These are phyloP conservation scores for Varanus salvator DNA, from an alignment of 2,113 vertebrate species.

Conservation along the genomic window DNA sequence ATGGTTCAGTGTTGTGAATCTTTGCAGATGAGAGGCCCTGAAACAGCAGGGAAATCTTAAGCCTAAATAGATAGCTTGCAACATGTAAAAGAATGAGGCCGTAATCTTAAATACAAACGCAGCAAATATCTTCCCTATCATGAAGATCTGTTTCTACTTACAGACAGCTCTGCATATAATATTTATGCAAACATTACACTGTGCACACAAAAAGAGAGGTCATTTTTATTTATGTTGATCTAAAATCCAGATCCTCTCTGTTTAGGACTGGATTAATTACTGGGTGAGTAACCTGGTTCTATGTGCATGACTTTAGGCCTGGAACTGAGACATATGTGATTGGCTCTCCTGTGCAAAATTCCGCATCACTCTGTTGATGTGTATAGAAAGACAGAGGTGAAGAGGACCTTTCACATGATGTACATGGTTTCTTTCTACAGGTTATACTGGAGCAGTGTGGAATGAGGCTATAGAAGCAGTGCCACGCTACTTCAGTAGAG, in stretches of 20 bases:
- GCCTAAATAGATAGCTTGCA: slow-evolving; percentile 40
- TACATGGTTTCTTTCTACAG: background rate
- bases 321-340: background rate
- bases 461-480: background rate
- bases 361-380: background rate
- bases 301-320: background rate
- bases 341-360: background rate
- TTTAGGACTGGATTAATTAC: slow-evolving; percentile 6
- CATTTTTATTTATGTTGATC: background rate
- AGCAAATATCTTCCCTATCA: slow-evolving; percentile 63
- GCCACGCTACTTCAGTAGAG: background rate
- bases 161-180: background rate
- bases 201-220: slow-evolving; percentile 16
- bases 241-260: background rate
- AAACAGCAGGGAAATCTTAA: slow-evolving; percentile 45
- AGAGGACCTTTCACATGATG: background rate
- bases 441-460: background rate
- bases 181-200: slow-evolving; percentile 43
- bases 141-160: slow-evolving; percentile 65
- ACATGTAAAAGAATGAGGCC: slow-evolving; percentile 60
- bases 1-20: slow-evolving; percentile 25
- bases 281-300: background rate
- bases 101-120: slow-evolving; percentile 55
- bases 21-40: slow-evolving; percentile 44
- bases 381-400: background rate